Evolutionary conservation across 2,113 vertebrate species (phyloP).

Genomic region (Psophia crepitans): DNA sequence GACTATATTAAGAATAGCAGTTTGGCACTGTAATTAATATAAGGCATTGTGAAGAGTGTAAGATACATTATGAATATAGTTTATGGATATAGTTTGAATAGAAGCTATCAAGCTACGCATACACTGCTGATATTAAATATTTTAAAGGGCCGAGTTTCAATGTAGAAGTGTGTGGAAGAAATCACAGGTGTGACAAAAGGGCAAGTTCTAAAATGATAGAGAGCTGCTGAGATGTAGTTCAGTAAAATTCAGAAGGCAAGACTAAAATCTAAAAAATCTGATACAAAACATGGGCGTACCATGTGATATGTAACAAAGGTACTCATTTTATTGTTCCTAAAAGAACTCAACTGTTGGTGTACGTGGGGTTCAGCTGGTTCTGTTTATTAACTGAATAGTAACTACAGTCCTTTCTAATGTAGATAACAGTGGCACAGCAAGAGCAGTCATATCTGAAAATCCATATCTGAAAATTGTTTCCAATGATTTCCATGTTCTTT

Average conservation of each 20-base stretch:
- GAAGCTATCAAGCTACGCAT: not conserved
- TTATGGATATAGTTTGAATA: not conserved
- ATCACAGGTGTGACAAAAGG: not conserved
- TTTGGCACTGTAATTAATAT: not conserved
- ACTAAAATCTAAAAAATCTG: not conserved
- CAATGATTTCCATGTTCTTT: not conserved
- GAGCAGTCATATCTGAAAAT: not conserved
- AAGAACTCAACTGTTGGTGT: not conserved
- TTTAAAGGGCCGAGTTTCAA: not conserved
- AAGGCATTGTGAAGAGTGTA: not conserved
- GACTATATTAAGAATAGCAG: not conserved
- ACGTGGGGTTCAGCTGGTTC: not conserved
- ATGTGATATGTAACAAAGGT: not conserved
- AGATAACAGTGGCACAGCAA: not conserved
- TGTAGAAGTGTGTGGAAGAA: not conserved
- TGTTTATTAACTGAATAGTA: not conserved
- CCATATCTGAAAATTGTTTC: not conserved
- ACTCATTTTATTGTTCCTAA: not conserved
- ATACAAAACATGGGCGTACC: not conserved
- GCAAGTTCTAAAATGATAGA: not conserved
- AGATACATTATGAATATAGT: not conserved
- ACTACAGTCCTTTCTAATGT: not conserved
- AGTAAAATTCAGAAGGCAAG: not conserved
- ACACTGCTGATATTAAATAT: not conserved
- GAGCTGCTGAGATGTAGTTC: not conserved